Evolutionary conservation across 2,113 vertebrate genomes (phyloP).

Genomic region (human): GRCh38 chr7:561501-562000

Average conservation of each 20-base stretch:
- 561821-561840: slow-evolving; percentile 67
- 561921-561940: slow-evolving; percentile 79
- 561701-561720: slow-evolving; percentile 48
- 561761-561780: slow-evolving; percentile 74
- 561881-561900: slow-evolving; percentile 76
- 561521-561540: too few species aligned
- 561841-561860: slow-evolving; percentile 67
- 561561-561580: not conserved
- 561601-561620: not conserved
- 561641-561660: not conserved
- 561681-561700: not conserved
- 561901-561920: slow-evolving; percentile 80
- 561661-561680: not conserved
- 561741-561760: slow-evolving; percentile 79
- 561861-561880: slow-evolving; percentile 78
- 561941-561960: slow-evolving; percentile 78
- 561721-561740: slow-evolving; percentile 71
- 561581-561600: not conserved
- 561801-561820: slow-evolving; percentile 81
- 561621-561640: not conserved
- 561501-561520: not conserved
- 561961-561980: slow-evolving; percentile 75
- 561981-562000: slow-evolving; percentile 77
- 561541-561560: not conserved
- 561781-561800: slow-evolving; percentile 84